Conservation (phyloP, 2,113 vertebrate species). For the Phodopus roborovskii region DNA sequence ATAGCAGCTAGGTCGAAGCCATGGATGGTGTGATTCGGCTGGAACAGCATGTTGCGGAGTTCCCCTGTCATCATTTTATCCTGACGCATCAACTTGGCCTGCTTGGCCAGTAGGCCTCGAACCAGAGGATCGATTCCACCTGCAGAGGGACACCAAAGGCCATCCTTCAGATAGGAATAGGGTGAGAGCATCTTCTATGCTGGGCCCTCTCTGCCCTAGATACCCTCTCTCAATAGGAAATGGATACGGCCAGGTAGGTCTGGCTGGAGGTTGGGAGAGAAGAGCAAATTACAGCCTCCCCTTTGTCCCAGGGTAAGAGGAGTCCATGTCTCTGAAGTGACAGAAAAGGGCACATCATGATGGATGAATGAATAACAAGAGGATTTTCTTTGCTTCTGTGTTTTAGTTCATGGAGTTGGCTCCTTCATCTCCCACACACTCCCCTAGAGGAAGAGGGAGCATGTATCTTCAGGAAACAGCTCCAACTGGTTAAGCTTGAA, state of each 20-base stretch:
- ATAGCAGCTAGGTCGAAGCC: slow-evolving; percentile 90
- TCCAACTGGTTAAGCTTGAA: not conserved
- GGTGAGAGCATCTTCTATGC: not conserved
- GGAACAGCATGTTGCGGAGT: slow-evolving; percentile 89
- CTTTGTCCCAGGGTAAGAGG: not conserved
- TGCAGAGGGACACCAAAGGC: not conserved
- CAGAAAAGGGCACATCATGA: no score
- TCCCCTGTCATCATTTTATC: slow-evolving; percentile 90
- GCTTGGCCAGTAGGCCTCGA: slow-evolving; percentile 85
- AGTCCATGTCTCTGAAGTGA: not conserved
- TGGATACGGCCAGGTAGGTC: not conserved
- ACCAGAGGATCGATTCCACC: slow-evolving; percentile 84
- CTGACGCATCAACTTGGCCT: slow-evolving; percentile 89
- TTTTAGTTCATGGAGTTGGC: not conserved
- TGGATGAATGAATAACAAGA: not conserved
- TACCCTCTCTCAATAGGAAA: not conserved
- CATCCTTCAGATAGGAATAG: not conserved
- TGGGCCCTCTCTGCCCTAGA: not conserved
- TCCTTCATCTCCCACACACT: not conserved
- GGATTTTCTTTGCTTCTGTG: not conserved
- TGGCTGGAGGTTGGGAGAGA: not conserved
- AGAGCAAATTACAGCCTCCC: not conserved
- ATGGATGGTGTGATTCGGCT: slow-evolving; percentile 79
- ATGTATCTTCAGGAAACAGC: not conserved
- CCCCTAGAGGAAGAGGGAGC: not conserved